phyloP scores from a whole-genome alignment of 2,888 invertebrate species.

The Nipponacmea schrenckii region DNA sequence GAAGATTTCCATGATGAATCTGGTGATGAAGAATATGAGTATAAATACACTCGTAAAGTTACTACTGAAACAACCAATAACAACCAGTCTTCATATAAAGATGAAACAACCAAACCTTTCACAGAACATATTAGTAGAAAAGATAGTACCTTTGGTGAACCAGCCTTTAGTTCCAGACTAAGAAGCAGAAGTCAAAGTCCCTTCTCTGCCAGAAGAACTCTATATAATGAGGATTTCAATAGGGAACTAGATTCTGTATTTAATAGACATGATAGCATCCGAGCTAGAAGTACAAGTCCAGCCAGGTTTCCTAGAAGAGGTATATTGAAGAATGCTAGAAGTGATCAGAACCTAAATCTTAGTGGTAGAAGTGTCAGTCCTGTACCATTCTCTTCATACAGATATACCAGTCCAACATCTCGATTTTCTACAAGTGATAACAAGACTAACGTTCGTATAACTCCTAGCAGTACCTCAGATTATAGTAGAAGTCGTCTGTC shows the following conservation, averaged over 20 bases:
- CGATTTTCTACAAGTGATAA: background rate
- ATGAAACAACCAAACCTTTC: background rate
- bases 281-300: constrained; percentile 15
- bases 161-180: background rate
- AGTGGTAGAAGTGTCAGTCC: constrained; percentile 30
- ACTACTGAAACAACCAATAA: background rate
- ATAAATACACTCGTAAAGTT: background rate
- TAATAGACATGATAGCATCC: background rate
- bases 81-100: background rate
- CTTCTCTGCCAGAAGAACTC: background rate
- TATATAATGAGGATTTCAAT: background rate
- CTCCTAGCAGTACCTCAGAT: constrained; percentile 12
- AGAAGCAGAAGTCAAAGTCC: constrained; percentile 4
- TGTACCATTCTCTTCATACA: constrained; percentile 23
- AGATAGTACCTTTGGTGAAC: background rate
- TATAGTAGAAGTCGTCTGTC: background rate
- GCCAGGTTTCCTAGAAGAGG: constrained; percentile 17
- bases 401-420: constrained; percentile 26
- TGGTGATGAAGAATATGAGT: constrained; percentile 1
- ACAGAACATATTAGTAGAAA: background rate
- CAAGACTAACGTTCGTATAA: constrained; percentile 7
- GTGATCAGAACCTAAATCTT: background rate
- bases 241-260: background rate
- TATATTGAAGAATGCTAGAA: constrained; percentile 24
- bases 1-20: background rate